A percentile compares a stretch with the other conserved stretches of the same genome.
phyloP scores from a whole-genome alignment of 2,113 vertebrate genomes.

The Centropus unirufus region DNA sequence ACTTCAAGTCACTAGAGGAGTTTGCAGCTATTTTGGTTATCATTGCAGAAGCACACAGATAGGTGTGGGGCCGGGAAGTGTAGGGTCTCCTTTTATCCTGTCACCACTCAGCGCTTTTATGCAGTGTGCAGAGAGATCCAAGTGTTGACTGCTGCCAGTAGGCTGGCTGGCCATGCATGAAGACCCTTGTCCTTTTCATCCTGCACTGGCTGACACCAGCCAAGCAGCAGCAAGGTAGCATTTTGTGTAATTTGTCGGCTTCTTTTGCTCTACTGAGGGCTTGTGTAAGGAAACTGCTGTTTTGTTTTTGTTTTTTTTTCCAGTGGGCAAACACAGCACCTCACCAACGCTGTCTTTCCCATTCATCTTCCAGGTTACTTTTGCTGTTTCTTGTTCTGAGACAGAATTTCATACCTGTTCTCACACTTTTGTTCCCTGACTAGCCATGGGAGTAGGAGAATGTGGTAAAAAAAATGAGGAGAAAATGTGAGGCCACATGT shows the following conservation, averaged over 20 bases:
- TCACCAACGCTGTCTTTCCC: neutral
- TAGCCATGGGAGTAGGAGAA: neutral
- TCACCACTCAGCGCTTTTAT: fast-evolving
- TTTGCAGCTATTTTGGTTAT: neutral
- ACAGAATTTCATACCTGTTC: neutral
- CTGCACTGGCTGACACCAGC: neutral
- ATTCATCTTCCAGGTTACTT: neutral
- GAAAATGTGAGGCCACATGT: fast-evolving
- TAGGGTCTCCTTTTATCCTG: neutral
- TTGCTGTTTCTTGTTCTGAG: neutral
- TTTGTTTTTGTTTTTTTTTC: too few relatives aligned
- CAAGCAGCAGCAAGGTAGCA: neutral
- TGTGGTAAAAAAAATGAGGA: neutral
- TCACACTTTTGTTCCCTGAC: neutral
- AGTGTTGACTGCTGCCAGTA: neutral
- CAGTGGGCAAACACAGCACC: neutral
- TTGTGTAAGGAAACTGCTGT: neutral
- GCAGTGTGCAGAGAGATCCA: neutral
- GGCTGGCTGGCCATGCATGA: neutral
- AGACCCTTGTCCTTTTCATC: neutral
- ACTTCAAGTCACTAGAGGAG: neutral
- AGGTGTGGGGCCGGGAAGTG: neutral
- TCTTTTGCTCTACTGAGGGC: neutral
- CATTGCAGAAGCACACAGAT: neutral
- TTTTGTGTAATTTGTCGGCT: neutral